Evolutionary conservation across 1,140 invertebrate species (phyloP).

Genomic region (Muscidifurax raptorellus): DNA sequence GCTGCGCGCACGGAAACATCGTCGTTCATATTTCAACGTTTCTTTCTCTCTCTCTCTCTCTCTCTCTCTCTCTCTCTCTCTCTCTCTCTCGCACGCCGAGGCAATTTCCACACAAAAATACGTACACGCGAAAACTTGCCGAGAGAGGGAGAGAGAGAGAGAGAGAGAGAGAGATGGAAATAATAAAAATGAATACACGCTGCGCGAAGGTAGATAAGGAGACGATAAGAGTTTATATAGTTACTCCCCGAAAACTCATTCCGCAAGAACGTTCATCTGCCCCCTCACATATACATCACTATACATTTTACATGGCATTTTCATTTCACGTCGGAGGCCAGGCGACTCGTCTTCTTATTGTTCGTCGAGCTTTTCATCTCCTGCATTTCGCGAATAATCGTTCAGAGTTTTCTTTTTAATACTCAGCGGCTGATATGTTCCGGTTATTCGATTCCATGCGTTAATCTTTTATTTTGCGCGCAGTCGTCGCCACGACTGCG

Average conservation of each 20-base stretch:
- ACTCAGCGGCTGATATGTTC: neutral
- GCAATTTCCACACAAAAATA: constrained; percentile 22
- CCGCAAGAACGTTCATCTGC: neutral
- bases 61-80: neutral
- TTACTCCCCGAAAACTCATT: too few species aligned
- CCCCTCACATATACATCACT: neutral
- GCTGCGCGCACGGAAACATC: constrained; percentile 4
- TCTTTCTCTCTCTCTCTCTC: neutral
- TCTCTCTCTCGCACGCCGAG: neutral
- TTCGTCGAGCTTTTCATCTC: neutral
- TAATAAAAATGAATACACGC: neutral
- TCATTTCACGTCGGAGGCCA: constrained; percentile 12
- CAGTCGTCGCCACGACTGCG: too few species aligned
- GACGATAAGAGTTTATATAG: neutral
- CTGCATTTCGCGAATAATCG: constrained; percentile 1
- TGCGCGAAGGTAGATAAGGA: constrained; percentile 19
- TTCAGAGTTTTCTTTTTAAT: neutral
- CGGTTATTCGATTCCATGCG: neutral
- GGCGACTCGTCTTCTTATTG: constrained; percentile 5
- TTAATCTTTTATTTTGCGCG: neutral
- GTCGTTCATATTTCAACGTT: constrained; percentile 38
- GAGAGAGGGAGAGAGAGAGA: neutral
- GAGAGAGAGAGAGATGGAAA: neutral
- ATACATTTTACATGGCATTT: neutral
- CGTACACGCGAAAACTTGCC: constrained; percentile 28